Evolutionary conservation across 2,113 vertebrate species (phyloP).

Genomic region (Trichechus manatus): DNA sequence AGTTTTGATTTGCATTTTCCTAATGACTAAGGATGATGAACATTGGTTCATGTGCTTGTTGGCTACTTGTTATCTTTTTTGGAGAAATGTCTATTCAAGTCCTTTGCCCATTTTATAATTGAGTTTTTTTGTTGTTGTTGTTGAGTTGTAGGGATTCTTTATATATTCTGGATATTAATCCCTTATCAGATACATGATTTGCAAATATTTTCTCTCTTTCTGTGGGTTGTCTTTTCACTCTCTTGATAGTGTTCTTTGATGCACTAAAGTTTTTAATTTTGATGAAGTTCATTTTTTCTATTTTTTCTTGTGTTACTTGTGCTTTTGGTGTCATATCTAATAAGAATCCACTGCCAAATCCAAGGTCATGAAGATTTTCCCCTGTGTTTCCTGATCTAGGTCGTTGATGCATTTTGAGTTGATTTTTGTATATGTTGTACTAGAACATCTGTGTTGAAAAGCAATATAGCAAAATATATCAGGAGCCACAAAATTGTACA

Average conservation of each 20-base stretch:
- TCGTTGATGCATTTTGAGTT: background rate
- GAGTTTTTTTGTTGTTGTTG: background rate
- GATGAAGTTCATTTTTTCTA: background rate
- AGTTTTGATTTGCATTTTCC: background rate
- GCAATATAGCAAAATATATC: background rate
- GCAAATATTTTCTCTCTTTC: background rate
- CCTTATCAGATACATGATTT: background rate
- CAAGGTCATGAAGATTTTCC: background rate
- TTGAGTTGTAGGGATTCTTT: background rate
- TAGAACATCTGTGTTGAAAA: constrained; percentile 32
- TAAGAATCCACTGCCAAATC: background rate
- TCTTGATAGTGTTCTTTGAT: background rate
- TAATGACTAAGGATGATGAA: background rate
- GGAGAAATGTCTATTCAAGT: background rate
- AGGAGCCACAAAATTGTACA: background rate
- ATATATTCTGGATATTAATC: background rate
- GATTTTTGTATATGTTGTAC: background rate
- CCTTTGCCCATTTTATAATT: background rate
- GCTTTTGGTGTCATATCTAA: background rate
- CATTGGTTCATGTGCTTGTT: background rate
- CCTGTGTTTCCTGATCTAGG: background rate
- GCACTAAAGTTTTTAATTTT: background rate
- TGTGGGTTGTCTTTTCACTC: background rate
- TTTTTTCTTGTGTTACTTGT: background rate
- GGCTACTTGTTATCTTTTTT: background rate